These are phyloP conservation scores for Clupea harengus DNA, from an alignment of 2,113 vertebrate species.

Conservation along the genomic window DNA sequence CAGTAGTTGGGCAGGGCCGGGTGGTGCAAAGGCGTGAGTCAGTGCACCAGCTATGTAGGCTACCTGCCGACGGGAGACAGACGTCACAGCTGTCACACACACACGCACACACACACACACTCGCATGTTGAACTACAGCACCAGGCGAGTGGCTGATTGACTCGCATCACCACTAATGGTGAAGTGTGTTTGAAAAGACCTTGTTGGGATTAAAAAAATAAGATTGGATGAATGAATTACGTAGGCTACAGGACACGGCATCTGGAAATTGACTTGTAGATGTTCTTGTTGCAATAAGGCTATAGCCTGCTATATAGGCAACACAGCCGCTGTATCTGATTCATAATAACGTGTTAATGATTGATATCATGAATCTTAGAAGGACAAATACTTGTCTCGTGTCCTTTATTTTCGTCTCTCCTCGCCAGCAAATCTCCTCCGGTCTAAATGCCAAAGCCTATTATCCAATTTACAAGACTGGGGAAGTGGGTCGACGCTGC, in stretches of 20 bases:
- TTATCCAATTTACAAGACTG: constrained; percentile 67
- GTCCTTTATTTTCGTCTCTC: constrained; percentile 10
- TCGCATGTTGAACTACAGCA: neutral
- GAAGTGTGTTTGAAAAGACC: neutral
- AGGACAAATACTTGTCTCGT: neutral
- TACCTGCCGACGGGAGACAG: constrained; percentile 49
- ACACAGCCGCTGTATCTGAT: too few species aligned
- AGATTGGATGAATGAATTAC: neutral
- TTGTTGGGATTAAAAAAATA: neutral
- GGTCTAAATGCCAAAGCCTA: constrained; percentile 49
- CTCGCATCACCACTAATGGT: neutral
- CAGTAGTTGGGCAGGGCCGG: constrained; percentile 54
- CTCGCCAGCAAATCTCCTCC: constrained; percentile 10
- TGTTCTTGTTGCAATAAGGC: neutral
- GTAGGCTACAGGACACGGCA: neutral
- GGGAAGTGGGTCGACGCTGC: constrained; percentile 40
- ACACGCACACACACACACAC: neutral
- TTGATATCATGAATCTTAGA: too few species aligned
- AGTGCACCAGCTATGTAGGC: constrained; percentile 62
- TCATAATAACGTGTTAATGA: too few species aligned
- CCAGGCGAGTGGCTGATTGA: neutral
- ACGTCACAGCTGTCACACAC: constrained; percentile 50
- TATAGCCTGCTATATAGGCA: too few species aligned
- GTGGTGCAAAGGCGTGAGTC: constrained; percentile 66
- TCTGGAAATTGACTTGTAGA: neutral